These are phyloP conservation scores for Synergus gifuensis DNA, from an alignment of 2,888 invertebrate genomes.

Conservation along the genomic window DNA sequence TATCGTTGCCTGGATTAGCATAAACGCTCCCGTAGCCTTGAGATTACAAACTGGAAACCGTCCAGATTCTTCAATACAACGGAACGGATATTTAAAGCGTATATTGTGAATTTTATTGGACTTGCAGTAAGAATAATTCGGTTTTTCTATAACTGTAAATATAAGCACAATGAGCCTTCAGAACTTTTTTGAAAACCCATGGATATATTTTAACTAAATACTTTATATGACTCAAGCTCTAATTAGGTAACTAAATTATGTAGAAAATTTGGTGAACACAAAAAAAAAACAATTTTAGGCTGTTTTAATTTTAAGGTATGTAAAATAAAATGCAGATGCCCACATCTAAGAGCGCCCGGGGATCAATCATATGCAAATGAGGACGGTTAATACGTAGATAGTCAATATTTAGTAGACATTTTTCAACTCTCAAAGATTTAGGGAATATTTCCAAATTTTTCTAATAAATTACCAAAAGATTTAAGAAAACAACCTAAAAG, in stretches of 20 bases:
- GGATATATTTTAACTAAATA: neutral
- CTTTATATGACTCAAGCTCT: neutral
- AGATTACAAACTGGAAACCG: neutral
- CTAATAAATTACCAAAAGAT: too few species aligned
- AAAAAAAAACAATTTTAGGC: slow-evolving; percentile 22
- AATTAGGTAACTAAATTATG: neutral
- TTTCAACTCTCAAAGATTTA: too few species aligned
- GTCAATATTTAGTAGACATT: slow-evolving; percentile 45
- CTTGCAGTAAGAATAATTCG: neutral
- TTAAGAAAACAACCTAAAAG: too few species aligned
- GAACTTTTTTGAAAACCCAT: neutral
- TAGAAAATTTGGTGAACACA: neutral
- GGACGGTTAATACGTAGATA: slow-evolving; percentile 72
- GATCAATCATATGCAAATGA: slow-evolving; percentile 75
- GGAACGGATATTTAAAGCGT: neutral
- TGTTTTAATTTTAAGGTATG: slow-evolving; percentile 13
- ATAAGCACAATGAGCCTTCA: neutral
- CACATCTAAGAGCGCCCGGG: slow-evolving; percentile 63
- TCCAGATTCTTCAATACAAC: too few species aligned
- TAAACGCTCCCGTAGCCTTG: neutral
- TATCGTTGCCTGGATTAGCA: slow-evolving; percentile 15
- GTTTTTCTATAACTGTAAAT: too few species aligned
- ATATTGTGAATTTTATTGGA: neutral
- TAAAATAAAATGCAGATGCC: slow-evolving; percentile 55
- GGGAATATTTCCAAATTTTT: too few species aligned